Evolutionary conservation across 1,140 invertebrate genomes (phyloP).

Genomic region (Andricus grossulariae): DNA sequence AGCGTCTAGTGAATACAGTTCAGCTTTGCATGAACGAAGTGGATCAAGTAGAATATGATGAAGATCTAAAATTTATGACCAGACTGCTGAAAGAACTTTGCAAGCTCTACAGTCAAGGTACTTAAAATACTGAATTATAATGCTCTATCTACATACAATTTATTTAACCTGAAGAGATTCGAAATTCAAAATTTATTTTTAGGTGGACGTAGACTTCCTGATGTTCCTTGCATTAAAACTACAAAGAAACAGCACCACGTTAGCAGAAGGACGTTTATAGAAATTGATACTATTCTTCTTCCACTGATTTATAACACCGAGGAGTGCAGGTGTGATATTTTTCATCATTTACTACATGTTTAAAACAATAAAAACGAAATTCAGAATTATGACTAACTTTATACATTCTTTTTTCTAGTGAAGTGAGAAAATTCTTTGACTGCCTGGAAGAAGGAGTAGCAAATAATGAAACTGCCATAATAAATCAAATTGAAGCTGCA

Average conservation of each 20-base stretch:
- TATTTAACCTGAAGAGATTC: neutral
- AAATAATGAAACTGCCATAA: too few species aligned
- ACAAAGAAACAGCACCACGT: neutral
- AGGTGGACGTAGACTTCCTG: neutral
- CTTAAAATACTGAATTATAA: neutral
- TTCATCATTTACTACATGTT: too few species aligned
- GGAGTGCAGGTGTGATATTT: neutral
- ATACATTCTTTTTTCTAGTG: too few species aligned
- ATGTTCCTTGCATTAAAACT: neutral
- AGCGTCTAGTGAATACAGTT: neutral
- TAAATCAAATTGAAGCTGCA: too few species aligned
- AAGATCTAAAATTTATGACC: neutral
- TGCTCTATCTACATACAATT: too few species aligned
- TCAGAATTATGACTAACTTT: too few species aligned
- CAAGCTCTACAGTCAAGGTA: neutral
- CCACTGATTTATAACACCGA: conserved; percentile 1
- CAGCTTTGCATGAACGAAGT: neutral
- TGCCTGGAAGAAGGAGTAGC: too few species aligned
- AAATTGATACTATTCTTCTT: conserved; percentile 1
- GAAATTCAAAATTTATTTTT: neutral
- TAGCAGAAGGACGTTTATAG: neutral
- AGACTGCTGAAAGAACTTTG: conserved; percentile 2
- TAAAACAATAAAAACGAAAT: too few species aligned
- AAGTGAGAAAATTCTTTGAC: too few species aligned
- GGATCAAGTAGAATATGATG: neutral